phyloP scores from a whole-genome alignment of 2,113 vertebrate species.

The Laticauda colubrina region DNA sequence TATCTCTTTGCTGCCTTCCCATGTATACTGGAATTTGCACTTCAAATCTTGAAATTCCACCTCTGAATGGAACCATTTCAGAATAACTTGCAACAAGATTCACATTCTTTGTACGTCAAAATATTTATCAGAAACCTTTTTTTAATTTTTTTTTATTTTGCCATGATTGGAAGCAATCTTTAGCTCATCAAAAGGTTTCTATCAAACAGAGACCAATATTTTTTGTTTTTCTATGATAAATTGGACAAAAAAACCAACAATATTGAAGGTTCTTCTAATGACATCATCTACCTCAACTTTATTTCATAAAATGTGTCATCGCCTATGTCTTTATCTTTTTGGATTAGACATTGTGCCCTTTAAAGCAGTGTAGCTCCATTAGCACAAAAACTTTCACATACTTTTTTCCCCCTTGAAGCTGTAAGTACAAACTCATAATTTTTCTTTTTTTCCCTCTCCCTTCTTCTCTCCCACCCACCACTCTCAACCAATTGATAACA shows the following conservation, averaged over 20 bases:
- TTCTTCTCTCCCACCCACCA: neutral
- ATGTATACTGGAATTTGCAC: neutral
- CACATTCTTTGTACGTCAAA: neutral
- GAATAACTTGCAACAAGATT: neutral
- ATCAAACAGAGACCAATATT: neutral
- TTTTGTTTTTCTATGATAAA: neutral
- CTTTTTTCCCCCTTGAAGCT: neutral
- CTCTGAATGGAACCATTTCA: neutral
- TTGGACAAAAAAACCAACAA: neutral
- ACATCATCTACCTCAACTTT: neutral
- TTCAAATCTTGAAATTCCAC: neutral
- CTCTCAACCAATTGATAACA: neutral
- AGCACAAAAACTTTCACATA: neutral
- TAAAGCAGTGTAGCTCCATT: neutral
- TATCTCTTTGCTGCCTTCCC: neutral
- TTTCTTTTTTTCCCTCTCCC: neutral
- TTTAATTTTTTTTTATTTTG: neutral
- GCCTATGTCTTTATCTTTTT: neutral
- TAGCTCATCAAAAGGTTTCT: neutral
- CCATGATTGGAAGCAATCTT: neutral
- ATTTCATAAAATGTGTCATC: neutral
- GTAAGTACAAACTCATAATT: neutral
- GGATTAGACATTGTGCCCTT: neutral
- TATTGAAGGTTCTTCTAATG: neutral
- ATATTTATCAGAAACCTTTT: neutral